phyloP scores from a whole-genome alignment of 2,113 vertebrate genomes.

The Fregetta grallaria region DNA sequence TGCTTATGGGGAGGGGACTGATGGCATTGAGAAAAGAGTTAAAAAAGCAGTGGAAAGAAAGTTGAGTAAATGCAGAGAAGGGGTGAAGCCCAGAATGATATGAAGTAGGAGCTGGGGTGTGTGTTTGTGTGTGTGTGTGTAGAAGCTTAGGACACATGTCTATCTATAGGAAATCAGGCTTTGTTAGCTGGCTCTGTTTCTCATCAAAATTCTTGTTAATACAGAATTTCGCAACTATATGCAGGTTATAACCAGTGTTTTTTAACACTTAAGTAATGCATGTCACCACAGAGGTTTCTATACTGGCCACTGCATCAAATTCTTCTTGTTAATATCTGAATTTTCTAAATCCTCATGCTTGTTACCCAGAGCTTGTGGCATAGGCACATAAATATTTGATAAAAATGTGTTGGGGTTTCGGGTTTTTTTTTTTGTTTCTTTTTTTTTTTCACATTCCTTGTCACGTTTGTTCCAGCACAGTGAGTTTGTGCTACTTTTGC shows the following conservation, averaged over 20 bases:
- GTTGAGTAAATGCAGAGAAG: background rate
- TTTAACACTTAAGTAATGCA: background rate
- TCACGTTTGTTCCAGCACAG: background rate
- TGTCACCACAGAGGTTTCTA: background rate
- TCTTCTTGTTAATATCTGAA: background rate
- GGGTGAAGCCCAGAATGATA: background rate
- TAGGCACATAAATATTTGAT: background rate
- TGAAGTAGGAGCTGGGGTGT: background rate
- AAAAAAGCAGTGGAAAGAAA: background rate
- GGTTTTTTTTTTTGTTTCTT: too few species aligned
- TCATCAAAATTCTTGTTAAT: background rate
- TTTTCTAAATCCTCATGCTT: background rate
- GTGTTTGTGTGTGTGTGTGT: background rate
- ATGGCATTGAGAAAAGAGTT: background rate
- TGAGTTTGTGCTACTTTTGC: conserved; percentile 20
- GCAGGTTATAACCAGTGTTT: background rate
- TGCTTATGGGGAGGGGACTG: background rate
- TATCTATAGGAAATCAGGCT: background rate
- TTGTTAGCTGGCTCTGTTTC: background rate
- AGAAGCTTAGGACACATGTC: background rate
- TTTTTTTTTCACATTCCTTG: background rate
- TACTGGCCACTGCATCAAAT: background rate
- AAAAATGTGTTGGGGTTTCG: too few species aligned
- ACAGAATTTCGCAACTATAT: background rate
- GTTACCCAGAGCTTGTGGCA: background rate